A percentile compares a stretch with the other conserved stretches of the same genome.
phyloP scores from a whole-genome alignment of 2,113 vertebrate genomes.

The Nansenia antarctica region DNA sequence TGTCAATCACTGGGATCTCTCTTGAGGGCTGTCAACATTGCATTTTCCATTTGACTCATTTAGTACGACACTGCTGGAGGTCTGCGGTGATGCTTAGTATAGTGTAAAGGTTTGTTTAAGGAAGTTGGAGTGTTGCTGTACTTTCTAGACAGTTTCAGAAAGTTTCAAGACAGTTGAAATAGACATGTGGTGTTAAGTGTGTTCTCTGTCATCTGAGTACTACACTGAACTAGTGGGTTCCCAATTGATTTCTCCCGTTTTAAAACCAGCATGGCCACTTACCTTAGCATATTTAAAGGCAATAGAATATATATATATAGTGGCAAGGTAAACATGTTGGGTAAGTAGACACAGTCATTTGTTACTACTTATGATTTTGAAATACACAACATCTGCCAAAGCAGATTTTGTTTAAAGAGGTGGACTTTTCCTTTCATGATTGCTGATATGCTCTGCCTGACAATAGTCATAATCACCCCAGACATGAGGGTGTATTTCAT shows the following conservation, averaged over 20 bases:
- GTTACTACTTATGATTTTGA: neutral
- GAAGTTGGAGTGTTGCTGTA: no score
- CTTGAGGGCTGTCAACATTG: constrained; percentile 18
- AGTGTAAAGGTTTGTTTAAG: neutral
- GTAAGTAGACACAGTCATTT: neutral
- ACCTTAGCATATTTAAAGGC: neutral
- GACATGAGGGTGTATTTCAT: no score
- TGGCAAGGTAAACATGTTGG: constrained; percentile 20
- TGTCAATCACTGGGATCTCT: constrained; percentile 34
- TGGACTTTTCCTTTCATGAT: neutral
- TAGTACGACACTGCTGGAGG: neutral
- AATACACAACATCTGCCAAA: neutral
- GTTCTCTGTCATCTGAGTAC: neutral
- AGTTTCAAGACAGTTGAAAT: neutral
- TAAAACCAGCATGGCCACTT: neutral
- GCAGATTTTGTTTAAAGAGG: neutral
- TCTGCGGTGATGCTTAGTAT: neutral
- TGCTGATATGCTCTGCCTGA: neutral
- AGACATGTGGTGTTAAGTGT: no score
- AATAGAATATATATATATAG: neutral
- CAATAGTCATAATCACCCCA: neutral
- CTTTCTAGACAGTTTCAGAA: no score
- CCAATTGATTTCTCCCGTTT: no score
- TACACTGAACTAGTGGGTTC: neutral
- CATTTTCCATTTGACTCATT: neutral